Evolutionary conservation across 2,797 vertebrate genomes (phyloP), one percentile per base, ranked within the genome.

Genomic region (Anguilla pacifica): DNA sequence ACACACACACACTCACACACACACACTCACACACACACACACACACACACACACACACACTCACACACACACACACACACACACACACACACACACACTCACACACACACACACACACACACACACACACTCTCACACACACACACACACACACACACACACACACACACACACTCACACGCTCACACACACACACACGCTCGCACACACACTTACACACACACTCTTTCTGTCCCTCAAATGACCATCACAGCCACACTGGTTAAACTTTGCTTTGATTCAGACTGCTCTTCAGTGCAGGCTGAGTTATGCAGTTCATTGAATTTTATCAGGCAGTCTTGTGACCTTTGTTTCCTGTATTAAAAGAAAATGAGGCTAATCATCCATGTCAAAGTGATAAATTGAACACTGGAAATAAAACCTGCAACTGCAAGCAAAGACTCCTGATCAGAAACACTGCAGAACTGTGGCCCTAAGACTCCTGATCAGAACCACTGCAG

Each of bases 271-370:
- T 79, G 70, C 25, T 61, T 46, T 67, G 59, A 90, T 91, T 86
- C 31, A 31, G 86, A 81, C 15, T n/a, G 31, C 46, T 17, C 77
- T 93, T 92, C 91, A 93, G 92, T 90, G 91, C 92, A 91, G 88
- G 85, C 89, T 90, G 88, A 93, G 94, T 92, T 93, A 90, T 91
- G 90, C 91, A 93, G 89, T 92, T 94, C 90, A 92, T 93, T 93
- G 91, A 93, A 91, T 94, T 93, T 91, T 93, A 94, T 94, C 91
- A 92, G 91, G 91, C 85, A 90, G 91, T 91, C 91, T 90, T 90
- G 88, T 95, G 94, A 95, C 94, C 94, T 94, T 95, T 95, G 93
- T 93, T 94, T 93, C 92, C 85, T 90, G 91, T 91, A 93, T 94
- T 95, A 94, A 93, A 93, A 91, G 84, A 91, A 94, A 94, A 94